Conservation (phyloP, 2,888 invertebrate genomes). For the Orthosia incerta region DNA sequence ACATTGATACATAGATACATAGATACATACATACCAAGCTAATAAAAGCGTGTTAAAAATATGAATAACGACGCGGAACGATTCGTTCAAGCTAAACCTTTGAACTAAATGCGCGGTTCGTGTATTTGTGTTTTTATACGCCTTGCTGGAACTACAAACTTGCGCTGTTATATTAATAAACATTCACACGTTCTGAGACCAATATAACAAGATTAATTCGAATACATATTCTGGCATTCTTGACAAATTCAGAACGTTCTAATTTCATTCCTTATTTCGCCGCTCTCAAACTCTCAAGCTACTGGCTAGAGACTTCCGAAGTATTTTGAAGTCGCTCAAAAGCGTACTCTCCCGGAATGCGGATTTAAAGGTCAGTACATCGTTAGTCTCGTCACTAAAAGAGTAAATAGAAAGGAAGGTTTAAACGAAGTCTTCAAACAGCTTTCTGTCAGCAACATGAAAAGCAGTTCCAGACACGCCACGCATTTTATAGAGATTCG, state of each 20-base stretch:
- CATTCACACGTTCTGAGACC: conserved; percentile 3
- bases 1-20: no score
- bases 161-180: conserved; percentile 34
- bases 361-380: conserved; percentile 59
- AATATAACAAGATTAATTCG: conserved; percentile 16
- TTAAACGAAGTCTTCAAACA: conserved; percentile 24
- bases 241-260: conserved; percentile 27
- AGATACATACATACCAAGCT: no score
- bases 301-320: conserved; percentile 33
- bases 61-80: conserved; percentile 57
- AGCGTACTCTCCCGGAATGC: conserved; percentile 39
- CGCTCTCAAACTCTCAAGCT: conserved; percentile 13
- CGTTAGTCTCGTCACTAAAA: conserved; percentile 53
- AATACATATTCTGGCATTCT: conserved; percentile 4
- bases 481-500: conserved; percentile 30
- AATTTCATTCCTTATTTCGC: conserved; percentile 11
- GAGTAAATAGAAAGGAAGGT: conserved; percentile 39
- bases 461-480: conserved; percentile 19
- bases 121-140: conserved; percentile 45
- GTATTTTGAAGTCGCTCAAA: conserved; percentile 40
- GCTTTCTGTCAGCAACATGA: conserved; percentile 28
- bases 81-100: conserved; percentile 56
- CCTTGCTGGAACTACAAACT: conserved; percentile 37
- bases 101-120: conserved; percentile 47
- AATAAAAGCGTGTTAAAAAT: no score